These are phyloP conservation scores for Rhinichthys osculus DNA, from an alignment of 2,797 vertebrate genomes.

Conservation along the genomic window DNA sequence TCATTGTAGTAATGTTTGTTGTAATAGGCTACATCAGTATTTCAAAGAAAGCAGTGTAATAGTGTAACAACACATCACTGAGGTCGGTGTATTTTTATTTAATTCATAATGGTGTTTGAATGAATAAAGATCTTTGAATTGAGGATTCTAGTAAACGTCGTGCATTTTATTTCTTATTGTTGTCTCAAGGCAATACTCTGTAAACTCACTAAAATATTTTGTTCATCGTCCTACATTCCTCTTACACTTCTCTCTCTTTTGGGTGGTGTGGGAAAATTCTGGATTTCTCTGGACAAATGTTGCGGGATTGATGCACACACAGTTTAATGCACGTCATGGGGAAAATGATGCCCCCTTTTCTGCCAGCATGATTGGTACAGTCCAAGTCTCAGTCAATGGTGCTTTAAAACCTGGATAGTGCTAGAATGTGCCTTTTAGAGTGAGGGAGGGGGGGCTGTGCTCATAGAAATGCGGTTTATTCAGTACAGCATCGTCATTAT, in stretches of 20 bases:
- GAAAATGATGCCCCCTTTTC: slow-evolving; percentile 49
- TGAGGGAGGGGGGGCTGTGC: slow-evolving; percentile 67
- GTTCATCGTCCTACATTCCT: not conserved
- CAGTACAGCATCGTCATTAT: slow-evolving; percentile 54
- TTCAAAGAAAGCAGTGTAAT: slow-evolving; percentile 3
- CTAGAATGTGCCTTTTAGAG: slow-evolving; percentile 73
- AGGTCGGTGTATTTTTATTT: not conserved
- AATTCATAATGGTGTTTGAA: not conserved
- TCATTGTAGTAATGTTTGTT: not conserved
- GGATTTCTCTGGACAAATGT: slow-evolving; percentile 64
- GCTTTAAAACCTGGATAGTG: slow-evolving; percentile 72
- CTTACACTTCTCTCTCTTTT: not conserved
- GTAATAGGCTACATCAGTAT: not conserved
- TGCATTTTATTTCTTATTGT: not conserved
- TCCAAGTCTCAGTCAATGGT: slow-evolving; percentile 63
- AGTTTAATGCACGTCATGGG: slow-evolving; percentile 32
- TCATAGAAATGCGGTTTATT: slow-evolving; percentile 64
- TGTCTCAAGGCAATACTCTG: not conserved
- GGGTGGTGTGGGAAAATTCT: slow-evolving; percentile 61
- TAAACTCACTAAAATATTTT: not conserved
- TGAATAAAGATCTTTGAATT: slow-evolving; percentile 1
- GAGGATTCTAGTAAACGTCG: not conserved
- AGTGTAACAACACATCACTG: not conserved
- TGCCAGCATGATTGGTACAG: slow-evolving; percentile 66
- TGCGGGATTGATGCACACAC: slow-evolving; percentile 43